These are phyloP conservation scores for Globia sparganii DNA, from an alignment of 2,888 invertebrate genomes.

Conservation along the genomic window DNA sequence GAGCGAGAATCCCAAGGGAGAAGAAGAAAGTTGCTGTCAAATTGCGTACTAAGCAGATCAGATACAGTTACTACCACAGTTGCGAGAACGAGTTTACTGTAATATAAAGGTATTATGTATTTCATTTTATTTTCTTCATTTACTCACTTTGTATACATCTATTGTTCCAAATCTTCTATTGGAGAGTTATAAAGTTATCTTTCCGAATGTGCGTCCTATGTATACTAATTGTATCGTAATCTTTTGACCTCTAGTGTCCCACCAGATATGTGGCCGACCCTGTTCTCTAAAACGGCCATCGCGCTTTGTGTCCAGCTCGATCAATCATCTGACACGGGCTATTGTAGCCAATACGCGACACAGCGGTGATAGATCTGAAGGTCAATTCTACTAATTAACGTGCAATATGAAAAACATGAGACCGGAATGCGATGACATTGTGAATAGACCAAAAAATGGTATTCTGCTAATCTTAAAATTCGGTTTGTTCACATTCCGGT, in stretches of 20 bases:
- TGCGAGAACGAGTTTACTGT: not conserved
- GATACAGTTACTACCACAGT: not conserved
- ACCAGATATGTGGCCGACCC: constrained; percentile 32
- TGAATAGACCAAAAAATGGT: no score
- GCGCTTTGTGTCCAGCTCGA: constrained; percentile 37
- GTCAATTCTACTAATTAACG: no score
- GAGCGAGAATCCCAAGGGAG: not conserved
- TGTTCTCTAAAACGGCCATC: constrained; percentile 24
- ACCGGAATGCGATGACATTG: no score
- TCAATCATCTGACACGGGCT: constrained; percentile 55
- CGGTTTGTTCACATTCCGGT: no score
- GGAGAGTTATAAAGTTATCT: not conserved
- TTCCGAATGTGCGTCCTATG: not conserved
- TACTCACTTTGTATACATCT: no score
- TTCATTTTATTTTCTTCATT: not conserved
- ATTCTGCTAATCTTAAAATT: no score
- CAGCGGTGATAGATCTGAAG: constrained; percentile 51
- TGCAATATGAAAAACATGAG: no score
- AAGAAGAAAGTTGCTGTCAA: no score
- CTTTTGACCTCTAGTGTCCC: constrained; percentile 6
- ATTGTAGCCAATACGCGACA: constrained; percentile 57
- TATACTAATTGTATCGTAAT: not conserved
- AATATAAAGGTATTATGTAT: not conserved
- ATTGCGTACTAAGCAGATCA: not conserved
- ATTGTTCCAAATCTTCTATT: not conserved